Base-by-base conservation (phyloP, 2,888 invertebrate genomes). In the Tethea ocularis region DNA sequence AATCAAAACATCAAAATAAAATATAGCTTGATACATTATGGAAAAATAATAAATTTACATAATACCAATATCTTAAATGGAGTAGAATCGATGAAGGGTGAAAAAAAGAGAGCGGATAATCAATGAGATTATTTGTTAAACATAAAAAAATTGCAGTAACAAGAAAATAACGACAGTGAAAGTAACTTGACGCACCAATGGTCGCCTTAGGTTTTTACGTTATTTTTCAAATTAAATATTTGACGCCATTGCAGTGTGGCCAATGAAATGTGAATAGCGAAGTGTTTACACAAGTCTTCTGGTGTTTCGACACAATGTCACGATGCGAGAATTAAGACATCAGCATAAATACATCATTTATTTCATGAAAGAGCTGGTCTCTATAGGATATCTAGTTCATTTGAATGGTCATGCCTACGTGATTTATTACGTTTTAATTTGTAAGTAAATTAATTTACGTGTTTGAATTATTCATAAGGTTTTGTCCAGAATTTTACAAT, bases 91-190 rank as follows among this genome's bases (percentile, higher is more conserved):
- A 7, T 20, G 46, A 20, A 46, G 20, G 46, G 46, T 46, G 20
- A 17, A n/a, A 41, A n/a, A 41, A 46, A 20, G 20, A 17, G 46
- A 46, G 20, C 10, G 10, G 17, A 20, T 41, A 41, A 41, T 46
- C 46, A 46, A 46, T 20, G 46, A 46, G 46, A 46, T 46, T 46
- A 46, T 46, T 46, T 46, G 46, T 46, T 46, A 46, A 46, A 46
- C 20, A 10, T 46, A 15, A 46, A 46, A 20, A 38, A 38, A 38
- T 38, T 10, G 2, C 36, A 36, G 36, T 36, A 15, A 13, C 36
- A 36, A 46, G 68, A 72, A 75, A 78, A 77, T 76, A 80, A 75
- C 72, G 74, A 85, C 73, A 86, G 87, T 86, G 86, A 87, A 87
- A 87, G 86, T 77, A 17, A n/a, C 74, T 78, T 76, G 72, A 77